A percentile compares a stretch with the other conserved stretches of the same genome.
Conservation (phyloP, 2,113 vertebrate genomes). For the Carlito syrichta region DNA sequence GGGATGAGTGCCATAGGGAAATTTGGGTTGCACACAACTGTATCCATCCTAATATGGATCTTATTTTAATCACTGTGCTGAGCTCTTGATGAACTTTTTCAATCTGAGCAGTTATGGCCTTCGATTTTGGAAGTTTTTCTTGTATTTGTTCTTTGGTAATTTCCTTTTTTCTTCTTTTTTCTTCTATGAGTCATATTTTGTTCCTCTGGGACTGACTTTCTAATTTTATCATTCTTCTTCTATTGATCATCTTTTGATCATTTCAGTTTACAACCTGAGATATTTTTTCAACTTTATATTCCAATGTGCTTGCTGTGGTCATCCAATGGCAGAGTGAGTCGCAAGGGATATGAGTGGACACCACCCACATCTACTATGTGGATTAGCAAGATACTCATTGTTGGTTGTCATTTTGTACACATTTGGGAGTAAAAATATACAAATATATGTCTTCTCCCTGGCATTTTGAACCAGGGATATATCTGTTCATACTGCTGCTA, state of each 20-base stretch:
- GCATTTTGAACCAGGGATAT: neutral
- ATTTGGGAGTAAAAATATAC: neutral
- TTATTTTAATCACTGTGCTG: neutral
- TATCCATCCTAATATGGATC: neutral
- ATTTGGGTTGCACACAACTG: neutral
- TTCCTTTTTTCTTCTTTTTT: neutral
- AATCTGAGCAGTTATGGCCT: neutral
- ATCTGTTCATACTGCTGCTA: neutral
- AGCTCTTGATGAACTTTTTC: neutral
- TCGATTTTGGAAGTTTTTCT: neutral
- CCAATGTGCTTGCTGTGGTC: neutral
- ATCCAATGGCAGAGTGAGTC: neutral
- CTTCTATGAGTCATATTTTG: neutral
- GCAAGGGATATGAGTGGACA: neutral
- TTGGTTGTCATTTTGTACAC: neutral
- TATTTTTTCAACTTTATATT: constrained; percentile 21
- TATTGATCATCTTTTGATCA: neutral
- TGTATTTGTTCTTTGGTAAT: constrained; percentile 9
- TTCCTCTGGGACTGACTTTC: neutral
- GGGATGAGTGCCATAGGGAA: neutral
- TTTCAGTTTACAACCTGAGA: neutral
- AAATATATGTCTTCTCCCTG: neutral
- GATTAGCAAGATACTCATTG: neutral
- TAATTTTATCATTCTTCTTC: neutral
- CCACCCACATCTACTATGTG: neutral